A percentile compares a stretch with the other conserved stretches of the same genome.
Conservation (phyloP, 2,797 vertebrate species). For the Emys orbicularis region DNA sequence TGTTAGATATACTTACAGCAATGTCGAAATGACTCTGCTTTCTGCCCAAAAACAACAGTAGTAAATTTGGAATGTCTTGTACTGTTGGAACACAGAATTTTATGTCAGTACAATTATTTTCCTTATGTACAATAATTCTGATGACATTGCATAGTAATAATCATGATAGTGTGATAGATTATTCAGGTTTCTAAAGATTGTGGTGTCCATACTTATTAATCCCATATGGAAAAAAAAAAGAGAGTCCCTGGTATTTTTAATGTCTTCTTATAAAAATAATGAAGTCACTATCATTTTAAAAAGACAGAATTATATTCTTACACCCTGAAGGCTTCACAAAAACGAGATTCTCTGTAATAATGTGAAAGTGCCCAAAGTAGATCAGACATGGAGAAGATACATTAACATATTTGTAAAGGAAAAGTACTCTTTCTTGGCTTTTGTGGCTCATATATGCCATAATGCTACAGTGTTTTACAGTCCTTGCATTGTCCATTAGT, state of each 20-base stretch:
- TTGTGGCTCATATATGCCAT: constrained; percentile 43
- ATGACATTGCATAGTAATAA: constrained; percentile 45
- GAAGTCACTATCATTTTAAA: constrained; percentile 80
- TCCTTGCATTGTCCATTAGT: constrained; percentile 74
- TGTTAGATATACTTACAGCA: constrained; percentile 26
- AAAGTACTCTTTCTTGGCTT: constrained; percentile 53
- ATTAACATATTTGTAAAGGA: constrained; percentile 59
- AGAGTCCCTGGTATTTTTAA: constrained; percentile 81
- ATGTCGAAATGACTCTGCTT: constrained; percentile 55
- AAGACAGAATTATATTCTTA: constrained; percentile 73
- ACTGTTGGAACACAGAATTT: constrained; percentile 43
- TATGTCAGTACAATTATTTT: constrained; percentile 57
- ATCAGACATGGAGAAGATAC: constrained; percentile 50
- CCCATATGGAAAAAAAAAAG: constrained; percentile 69
- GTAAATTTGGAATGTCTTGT: constrained; percentile 29
- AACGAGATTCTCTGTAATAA: constrained; percentile 70
- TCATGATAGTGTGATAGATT: constrained; percentile 35
- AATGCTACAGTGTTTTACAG: constrained; percentile 52
- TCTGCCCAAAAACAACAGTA: constrained; percentile 45
- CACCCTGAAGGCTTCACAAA: constrained; percentile 77
- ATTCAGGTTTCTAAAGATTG: constrained; percentile 43
- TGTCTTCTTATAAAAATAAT: constrained; percentile 85
- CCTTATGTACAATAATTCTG: constrained; percentile 46
- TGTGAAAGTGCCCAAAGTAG: constrained; percentile 59
- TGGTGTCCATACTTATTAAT: constrained; percentile 21